Evolutionary conservation across 2,797 vertebrate genomes (phyloP), one percentile per base, ranked within the genome.

Genomic region (Sylvilagus floridanus): DNA sequence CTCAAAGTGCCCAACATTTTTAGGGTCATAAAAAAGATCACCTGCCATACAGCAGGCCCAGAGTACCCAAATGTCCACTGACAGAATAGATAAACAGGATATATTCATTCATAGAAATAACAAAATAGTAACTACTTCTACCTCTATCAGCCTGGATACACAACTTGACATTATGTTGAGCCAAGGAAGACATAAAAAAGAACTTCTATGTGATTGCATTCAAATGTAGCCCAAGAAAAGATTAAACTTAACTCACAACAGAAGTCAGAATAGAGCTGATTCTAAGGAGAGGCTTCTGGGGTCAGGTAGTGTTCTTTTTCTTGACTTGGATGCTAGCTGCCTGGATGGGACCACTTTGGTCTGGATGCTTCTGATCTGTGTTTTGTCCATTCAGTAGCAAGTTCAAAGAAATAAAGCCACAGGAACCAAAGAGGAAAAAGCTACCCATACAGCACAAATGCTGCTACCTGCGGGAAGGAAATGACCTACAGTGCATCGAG

Each of bases 361-460:
- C 17, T 76, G 26, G 7, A 75, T 0, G 72, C 32, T 91, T 90
- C 52, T 90, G 52, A 94, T 30, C 4, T 90, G 35, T 81, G 16
- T 26, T 68, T 68, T 79, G 66, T 85, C 84, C 86, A 90, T 50
- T 82, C 28, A 91, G 26, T 26, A 95, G 83, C 68, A 91, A 86
- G 65, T 75, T 93, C 52, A 95, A 96, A 93, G 50, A 94, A 86
- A 76, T 63, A 89, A 95, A 93, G 79, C 57, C 90, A 88, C 7
- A 65, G 30, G 35, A 42, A 71, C 54, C 2, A 17, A n/a, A 73
- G 76, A 21, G 17, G 28, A 19, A 57, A 32, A 22, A 88, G 21
- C 1, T 79, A 60, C 52, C 83, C 26, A 52, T n/a, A 66, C 21
- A 82, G n/a, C 32, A 92, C 35, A 93, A 77, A 35, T 28, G 75